These are phyloP conservation scores for Corythaeola cristata DNA, from an alignment of 2,113 vertebrate genomes.

Conservation along the genomic window DNA sequence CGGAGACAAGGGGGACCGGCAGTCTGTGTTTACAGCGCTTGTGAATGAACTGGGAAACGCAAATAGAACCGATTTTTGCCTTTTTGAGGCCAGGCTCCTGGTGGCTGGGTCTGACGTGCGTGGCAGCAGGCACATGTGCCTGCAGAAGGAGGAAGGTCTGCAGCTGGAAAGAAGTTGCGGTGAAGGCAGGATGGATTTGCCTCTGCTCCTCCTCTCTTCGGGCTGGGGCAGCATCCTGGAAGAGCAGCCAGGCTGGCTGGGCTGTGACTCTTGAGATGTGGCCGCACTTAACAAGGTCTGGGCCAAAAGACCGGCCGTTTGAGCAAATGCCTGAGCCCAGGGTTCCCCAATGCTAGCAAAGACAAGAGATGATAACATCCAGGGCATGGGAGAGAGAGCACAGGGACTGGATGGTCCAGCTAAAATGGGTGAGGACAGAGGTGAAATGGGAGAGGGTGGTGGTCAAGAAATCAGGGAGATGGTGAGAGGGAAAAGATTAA, in stretches of 20 bases:
- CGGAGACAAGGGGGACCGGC: not conserved
- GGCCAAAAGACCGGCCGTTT: rapidly evolving
- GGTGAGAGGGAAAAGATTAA: not conserved
- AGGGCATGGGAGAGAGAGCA: not conserved
- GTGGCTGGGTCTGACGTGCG: not conserved
- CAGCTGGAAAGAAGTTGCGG: not conserved
- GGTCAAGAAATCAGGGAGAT: not conserved
- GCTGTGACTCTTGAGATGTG: not conserved
- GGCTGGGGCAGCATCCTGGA: not conserved
- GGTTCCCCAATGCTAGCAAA: not conserved
- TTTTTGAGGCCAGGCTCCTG: conserved; percentile 1
- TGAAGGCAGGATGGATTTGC: not conserved
- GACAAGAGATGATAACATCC: not conserved
- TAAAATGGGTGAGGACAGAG: not conserved
- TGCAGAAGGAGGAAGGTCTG: not conserved
- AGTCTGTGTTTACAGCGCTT: not conserved
- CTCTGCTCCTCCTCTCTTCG: rapidly evolving
- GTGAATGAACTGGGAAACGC: conserved; percentile 63
- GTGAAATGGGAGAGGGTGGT: not conserved
- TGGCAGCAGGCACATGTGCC: not conserved
- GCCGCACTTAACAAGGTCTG: not conserved
- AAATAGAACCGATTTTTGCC: conserved; percentile 17
- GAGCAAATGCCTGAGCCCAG: not conserved
- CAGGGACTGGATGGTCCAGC: not conserved
- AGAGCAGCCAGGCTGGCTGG: not conserved